Percentiles rank a stretch among this genome's conserved stretches.
These are phyloP conservation scores for Vannuccia rotundouncinata DNA, from an alignment of 2,888 invertebrate species.

Conservation along the genomic window DNA sequence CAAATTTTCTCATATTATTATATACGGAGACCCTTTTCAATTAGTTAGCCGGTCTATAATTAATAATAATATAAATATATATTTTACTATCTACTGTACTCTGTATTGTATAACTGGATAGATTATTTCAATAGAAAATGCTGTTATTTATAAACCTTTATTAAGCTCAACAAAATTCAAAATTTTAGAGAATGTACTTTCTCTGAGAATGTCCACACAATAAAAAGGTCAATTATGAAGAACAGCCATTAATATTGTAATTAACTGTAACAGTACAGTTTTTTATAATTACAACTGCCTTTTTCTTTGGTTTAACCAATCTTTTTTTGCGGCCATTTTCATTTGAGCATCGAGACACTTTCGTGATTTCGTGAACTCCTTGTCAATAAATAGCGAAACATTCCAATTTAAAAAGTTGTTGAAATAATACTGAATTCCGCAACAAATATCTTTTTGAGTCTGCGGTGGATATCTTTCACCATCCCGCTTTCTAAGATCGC, in stretches of 20 bases:
- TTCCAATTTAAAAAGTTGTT: constrained; percentile 11
- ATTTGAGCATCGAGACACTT: constrained; percentile 14
- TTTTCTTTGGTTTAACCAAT: constrained; percentile 28
- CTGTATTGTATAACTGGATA: constrained; percentile 23
- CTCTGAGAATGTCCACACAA: constrained; percentile 21
- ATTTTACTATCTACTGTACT: constrained; percentile 23
- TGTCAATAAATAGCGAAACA: background rate
- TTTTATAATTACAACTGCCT: background rate
- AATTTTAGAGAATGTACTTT: constrained; percentile 26
- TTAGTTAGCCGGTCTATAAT: too few relatives aligned
- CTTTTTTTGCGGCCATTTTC: constrained; percentile 12
- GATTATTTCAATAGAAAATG: constrained; percentile 24
- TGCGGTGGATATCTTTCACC: constrained; percentile 18
- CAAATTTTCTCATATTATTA: too few relatives aligned
- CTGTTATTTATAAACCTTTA: constrained; percentile 26
- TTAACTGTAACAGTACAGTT: constrained; percentile 24
- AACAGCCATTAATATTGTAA: constrained; percentile 26
- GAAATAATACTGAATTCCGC: constrained; percentile 23
- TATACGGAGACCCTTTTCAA: too few relatives aligned
- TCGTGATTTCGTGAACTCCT: background rate
- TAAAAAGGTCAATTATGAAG: constrained; percentile 26
- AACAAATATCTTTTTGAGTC: constrained; percentile 30
- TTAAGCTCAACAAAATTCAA: constrained; percentile 15
- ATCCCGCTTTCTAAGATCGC: constrained; percentile 12
- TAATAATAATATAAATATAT: too few relatives aligned